These are phyloP conservation scores for Mermis nigrescens DNA, from an alignment of 2,888 invertebrate species.

Conservation along the genomic window DNA sequence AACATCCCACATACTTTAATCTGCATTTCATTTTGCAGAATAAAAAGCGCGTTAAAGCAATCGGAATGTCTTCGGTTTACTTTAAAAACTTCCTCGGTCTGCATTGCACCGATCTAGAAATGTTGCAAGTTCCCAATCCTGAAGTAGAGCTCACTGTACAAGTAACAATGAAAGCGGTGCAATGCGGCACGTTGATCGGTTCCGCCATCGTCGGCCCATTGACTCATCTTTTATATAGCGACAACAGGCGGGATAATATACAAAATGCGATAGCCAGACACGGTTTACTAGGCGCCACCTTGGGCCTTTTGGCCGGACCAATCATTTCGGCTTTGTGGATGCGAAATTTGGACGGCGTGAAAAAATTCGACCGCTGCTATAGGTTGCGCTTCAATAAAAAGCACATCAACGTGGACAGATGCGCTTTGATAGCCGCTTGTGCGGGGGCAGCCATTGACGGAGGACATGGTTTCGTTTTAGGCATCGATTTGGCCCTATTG, in stretches of 20 bases:
- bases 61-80: constrained; percentile 20
- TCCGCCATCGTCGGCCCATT: constrained; percentile 8
- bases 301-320: constrained; percentile 16
- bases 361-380: constrained; percentile 20
- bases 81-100: constrained; percentile 22
- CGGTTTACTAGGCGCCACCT: not conserved
- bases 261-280: not conserved
- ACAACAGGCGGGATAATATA: not conserved
- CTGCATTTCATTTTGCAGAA: too few species aligned
- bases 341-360: constrained; percentile 21
- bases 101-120: constrained; percentile 19
- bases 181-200: constrained; percentile 14
- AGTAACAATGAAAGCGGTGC: constrained; percentile 22
- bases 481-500: not conserved
- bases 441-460: constrained; percentile 5
- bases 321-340: constrained; percentile 19
- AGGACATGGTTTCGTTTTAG: constrained; percentile 1
- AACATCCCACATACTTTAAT: too few species aligned
- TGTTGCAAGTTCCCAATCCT: constrained; percentile 21
- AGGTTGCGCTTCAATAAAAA: constrained; percentile 12
- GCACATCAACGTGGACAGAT: constrained; percentile 10
- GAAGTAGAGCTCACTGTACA: constrained; percentile 23
- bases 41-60: too few species aligned
- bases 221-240: not conserved
- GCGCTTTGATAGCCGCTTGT: constrained; percentile 2